Percentiles rank a stretch among this genome's conserved stretches.
Evolutionary conservation across 2,888 invertebrate genomes (phyloP).

Genomic region (Aleiodes alternator): DNA sequence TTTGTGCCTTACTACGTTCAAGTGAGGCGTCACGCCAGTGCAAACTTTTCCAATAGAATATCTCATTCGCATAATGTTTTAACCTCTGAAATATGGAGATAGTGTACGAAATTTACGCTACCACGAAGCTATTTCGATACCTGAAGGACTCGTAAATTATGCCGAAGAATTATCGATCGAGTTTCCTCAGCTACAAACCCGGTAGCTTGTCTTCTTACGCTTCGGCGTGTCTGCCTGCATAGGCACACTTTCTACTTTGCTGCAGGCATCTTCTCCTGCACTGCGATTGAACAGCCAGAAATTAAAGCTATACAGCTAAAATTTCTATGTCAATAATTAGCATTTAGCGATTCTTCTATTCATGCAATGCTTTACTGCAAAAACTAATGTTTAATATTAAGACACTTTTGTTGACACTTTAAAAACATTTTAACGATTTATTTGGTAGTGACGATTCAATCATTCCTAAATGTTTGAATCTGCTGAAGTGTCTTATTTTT

Average conservation of each 20-base stretch:
- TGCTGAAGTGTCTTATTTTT: too few species aligned
- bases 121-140: slow-evolving; percentile 33
- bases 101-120: slow-evolving; percentile 43
- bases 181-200: background rate
- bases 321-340: too few species aligned
- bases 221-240: slow-evolving; percentile 35
- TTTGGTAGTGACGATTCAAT: too few species aligned
- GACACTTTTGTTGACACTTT: too few species aligned
- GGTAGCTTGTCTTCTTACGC: slow-evolving; percentile 23
- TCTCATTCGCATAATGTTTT: slow-evolving; percentile 37
- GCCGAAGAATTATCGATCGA: slow-evolving; percentile 44
- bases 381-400: too few species aligned
- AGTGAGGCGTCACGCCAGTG: background rate
- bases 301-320: too few species aligned
- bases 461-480: too few species aligned
- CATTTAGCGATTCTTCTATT: too few species aligned
- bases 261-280: background rate
- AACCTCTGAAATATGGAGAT: slow-evolving; percentile 32
- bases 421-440: too few species aligned
- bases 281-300: background rate
- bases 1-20: background rate
- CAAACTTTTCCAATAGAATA: slow-evolving; percentile 26
- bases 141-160: slow-evolving; percentile 46
- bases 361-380: too few species aligned
- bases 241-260: slow-evolving; percentile 31